Conservation (phyloP, 2,888 invertebrate genomes). For the Erebia epiphron region DNA sequence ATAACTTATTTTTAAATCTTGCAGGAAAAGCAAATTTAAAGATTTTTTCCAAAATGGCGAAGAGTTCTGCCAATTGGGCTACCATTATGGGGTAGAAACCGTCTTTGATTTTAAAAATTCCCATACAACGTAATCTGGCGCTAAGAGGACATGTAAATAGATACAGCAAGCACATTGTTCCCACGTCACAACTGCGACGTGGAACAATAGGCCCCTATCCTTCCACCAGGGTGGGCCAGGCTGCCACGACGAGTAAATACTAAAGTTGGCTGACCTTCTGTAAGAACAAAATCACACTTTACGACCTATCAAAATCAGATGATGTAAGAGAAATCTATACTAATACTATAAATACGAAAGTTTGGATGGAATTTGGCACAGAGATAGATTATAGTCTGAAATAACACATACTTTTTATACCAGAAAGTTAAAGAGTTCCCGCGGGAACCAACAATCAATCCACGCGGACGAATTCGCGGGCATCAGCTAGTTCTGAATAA, state of each 20-base stretch:
- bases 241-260: conserved; percentile 55
- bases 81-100: neutral
- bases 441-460: too few relatives aligned
- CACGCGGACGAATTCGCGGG: too few relatives aligned
- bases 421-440: too few relatives aligned
- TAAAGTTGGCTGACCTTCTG: conserved; percentile 16
- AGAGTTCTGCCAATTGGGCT: neutral
- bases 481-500: too few relatives aligned
- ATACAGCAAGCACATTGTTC: conserved; percentile 49
- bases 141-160: conserved; percentile 40
- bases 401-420: too few relatives aligned
- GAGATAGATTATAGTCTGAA: too few relatives aligned
- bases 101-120: conserved; percentile 1
- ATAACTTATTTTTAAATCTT: too few relatives aligned
- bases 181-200: conserved; percentile 60
- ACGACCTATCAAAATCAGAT: neutral
- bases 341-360: too few relatives aligned
- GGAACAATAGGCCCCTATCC: conserved; percentile 77
- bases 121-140: conserved; percentile 27
- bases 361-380: too few relatives aligned
- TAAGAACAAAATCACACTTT: neutral
- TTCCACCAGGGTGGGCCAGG: conserved; percentile 43
- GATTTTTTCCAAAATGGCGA: too few relatives aligned
- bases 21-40: too few relatives aligned
- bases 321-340: neutral